Conservation (phyloP, 2,797 vertebrate genomes). For the Centroberyx gerrardi region DNA sequence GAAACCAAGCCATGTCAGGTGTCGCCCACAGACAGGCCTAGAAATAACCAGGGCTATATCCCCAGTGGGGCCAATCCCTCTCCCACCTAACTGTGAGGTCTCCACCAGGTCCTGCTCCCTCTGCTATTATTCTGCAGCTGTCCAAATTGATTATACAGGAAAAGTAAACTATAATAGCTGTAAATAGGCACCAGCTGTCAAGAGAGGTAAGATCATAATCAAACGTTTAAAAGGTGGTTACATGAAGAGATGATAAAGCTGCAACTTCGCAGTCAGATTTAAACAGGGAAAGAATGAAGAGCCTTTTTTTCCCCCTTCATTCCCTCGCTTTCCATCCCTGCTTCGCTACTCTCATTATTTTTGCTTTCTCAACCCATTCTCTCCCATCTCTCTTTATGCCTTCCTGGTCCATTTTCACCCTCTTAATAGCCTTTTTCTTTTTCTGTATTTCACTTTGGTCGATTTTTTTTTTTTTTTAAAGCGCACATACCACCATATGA, state of each 20-base stretch:
- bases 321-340: conserved; percentile 12
- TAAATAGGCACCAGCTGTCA: conserved; percentile 69
- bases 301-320: background rate
- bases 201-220: conserved; percentile 60
- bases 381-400: background rate
- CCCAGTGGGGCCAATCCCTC: conserved; percentile 33
- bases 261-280: background rate
- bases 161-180: conserved; percentile 38
- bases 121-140: conserved; percentile 68
- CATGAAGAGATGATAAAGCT: conserved; percentile 6
- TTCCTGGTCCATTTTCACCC: background rate
- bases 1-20: conserved; percentile 61
- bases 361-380: conserved; percentile 3
- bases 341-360: conserved; percentile 7
- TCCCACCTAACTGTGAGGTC: conserved; percentile 30
- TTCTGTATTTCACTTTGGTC: conserved; percentile 5
- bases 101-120: conserved; percentile 31
- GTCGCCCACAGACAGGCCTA: conserved; percentile 32
- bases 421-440: background rate
- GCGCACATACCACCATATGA: background rate
- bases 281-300: conserved; percentile 5
- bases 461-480: background rate
- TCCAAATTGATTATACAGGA: conserved; percentile 69
- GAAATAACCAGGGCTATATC: conserved; percentile 45
- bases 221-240: conserved; percentile 52